Evolutionary conservation across 2,888 invertebrate species (phyloP).

Genomic region (Oconnorella tubifera): DNA sequence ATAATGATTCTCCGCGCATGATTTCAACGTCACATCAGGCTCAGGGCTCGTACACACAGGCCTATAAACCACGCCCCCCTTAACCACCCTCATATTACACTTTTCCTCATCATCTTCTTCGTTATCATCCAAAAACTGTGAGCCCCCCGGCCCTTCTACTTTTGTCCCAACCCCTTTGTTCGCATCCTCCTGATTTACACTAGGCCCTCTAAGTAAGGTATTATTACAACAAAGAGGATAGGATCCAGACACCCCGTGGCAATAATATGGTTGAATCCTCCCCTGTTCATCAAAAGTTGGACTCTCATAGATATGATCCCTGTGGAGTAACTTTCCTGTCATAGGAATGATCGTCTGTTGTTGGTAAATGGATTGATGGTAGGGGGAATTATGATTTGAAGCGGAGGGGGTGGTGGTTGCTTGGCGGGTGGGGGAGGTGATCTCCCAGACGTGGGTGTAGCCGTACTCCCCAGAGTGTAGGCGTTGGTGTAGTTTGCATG

Average conservation of each 20-base stretch:
- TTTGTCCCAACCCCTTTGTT: neutral
- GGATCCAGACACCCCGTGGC: neutral
- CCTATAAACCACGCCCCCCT: neutral
- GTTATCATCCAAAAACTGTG: constrained; percentile 2
- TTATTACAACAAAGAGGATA: neutral
- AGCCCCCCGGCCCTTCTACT: neutral
- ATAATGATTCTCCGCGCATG: constrained; percentile 10
- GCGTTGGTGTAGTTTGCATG: constrained; percentile 18
- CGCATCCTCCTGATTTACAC: neutral
- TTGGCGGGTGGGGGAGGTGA: neutral
- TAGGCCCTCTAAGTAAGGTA: too few relatives aligned
- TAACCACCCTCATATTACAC: neutral
- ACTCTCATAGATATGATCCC: constrained; percentile 15
- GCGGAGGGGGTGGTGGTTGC: neutral
- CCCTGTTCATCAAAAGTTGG: constrained; percentile 7
- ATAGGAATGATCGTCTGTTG: constrained; percentile 1
- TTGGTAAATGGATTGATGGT: neutral
- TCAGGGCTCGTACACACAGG: constrained; percentile 2
- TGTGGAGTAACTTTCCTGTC: neutral
- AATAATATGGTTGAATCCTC: constrained; percentile 6
- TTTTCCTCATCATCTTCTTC: constrained; percentile 6
- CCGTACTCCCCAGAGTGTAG: constrained; percentile 28
- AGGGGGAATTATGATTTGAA: neutral
- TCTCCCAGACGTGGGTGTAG: constrained; percentile 31
- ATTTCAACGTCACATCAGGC: neutral